Evolutionary conservation across 2,113 vertebrate genomes (phyloP), one percentile per base, ranked within the genome.

Genomic region (Catharus minimus): DNA sequence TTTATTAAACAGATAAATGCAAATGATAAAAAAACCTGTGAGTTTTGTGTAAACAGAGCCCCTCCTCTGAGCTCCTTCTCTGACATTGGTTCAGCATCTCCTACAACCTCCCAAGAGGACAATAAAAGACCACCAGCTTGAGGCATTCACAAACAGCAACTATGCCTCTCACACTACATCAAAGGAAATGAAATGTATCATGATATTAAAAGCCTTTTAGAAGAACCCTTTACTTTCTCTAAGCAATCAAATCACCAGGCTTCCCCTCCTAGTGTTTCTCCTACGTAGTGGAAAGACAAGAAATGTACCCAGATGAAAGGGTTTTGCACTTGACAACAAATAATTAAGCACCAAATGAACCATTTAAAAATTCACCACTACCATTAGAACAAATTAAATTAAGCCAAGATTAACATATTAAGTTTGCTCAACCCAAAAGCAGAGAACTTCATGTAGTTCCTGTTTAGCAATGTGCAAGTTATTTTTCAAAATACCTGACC

Each of bases 291-390:
- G 84, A 73, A 95, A 91, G 75, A 78, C 47, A 56, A 84, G 84
- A 94, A 95, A 84, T 41, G 27, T 74, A 81, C 49, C 55, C 72
- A 86, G 73, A 95, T 81, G 74, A 96, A 96, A 77, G 88, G 15
- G 33, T 66, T 93, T 92, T 93, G 43, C 43, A 85, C 69, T 96
- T 93, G 88, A 96, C 36, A 53, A 79, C 86, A 95, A 85, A 96
- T 94, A 97, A 97, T 98, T 97, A 97, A 96, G 96, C 89, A 97
- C 56, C 61, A 97, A 98, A 97, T 97, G 96, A 97, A 92, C 94
- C 97, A 95, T 97, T 95, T 92, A 91, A 94, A 97, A 96, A 95
- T 89, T 96, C 92, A 95, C 71, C 17, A 38, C 91, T 93, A 86
- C 82, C 76, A 96, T 89, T 92, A 95, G 69, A 95, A 91, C 88